Evolutionary conservation across 2,888 invertebrate species (phyloP).

Genomic region (Saturnia pavonia): DNA sequence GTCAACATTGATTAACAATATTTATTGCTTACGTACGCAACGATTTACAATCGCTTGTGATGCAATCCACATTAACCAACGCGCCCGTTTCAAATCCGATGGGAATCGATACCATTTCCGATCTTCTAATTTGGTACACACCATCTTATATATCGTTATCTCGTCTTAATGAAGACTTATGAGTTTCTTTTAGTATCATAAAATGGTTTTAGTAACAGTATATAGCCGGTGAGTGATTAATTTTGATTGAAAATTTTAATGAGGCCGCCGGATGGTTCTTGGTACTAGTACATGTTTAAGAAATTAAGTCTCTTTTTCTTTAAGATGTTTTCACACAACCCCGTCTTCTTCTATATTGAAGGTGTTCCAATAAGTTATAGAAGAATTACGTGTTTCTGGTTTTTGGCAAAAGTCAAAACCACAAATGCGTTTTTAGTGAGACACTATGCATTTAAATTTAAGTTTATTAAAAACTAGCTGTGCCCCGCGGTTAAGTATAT

Average conservation of each 20-base stretch:
- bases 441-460: too few species aligned
- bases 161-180: conserved; percentile 21
- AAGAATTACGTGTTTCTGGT: background rate
- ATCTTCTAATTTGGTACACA: conserved; percentile 20
- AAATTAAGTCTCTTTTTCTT: background rate
- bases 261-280: background rate
- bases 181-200: conserved; percentile 15
- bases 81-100: conserved; percentile 18
- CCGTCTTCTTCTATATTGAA: background rate
- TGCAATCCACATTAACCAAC: conserved; percentile 19
- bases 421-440: too few species aligned
- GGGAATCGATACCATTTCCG: conserved; percentile 22
- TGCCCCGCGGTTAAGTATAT: too few species aligned
- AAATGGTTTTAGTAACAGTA: conserved; percentile 11
- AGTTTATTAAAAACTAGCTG: too few species aligned
- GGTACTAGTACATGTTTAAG: background rate
- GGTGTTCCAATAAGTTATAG: background rate
- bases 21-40: conserved; percentile 27
- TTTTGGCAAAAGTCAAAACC: too few species aligned
- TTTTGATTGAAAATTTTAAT: conserved; percentile 15
- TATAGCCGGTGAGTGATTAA: conserved; percentile 14
- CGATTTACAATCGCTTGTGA: conserved; percentile 31
- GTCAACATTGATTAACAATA: conserved; percentile 31
- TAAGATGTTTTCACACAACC: background rate
- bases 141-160: conserved; percentile 19